Base-by-base conservation (phyloP, 2,113 vertebrate genomes). In the Equus quagga region DNA sequence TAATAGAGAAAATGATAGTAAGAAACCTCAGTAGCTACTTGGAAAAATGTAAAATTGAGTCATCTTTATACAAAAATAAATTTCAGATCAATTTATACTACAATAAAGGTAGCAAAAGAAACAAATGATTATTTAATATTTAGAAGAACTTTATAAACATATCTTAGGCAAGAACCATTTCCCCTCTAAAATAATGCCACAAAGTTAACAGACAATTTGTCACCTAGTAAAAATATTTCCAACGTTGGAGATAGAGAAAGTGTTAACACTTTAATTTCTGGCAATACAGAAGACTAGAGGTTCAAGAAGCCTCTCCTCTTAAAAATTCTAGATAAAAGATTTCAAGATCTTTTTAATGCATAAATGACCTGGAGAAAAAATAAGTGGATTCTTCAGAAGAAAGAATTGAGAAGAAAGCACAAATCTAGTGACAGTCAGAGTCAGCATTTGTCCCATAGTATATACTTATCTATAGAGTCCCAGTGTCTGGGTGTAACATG, bases 321-420 rank as follows among this genome's bases (percentile, higher is more conserved):
- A 89, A n/a, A 84, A 46, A 56, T 54, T 89, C 79, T 90, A 19
- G 14, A 90, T 58, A 67, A 58, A 76, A 82, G 33, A 94, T 81
- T 60, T 62, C 82, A 73, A 82, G 26, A 62, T 44, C 7, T 51
- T 89, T 82, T 81, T 6, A 46, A 89, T 23, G 80, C 41, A 49
- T 73, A 58, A 49, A 21, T n/a, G 56, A 83, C 36, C 49, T 46
- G 41, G 58, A 24, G 33, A 28, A 23, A 58, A 82, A 75, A 31
- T 18, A 31, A 56, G 12, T 21, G 24, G 2, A 51, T 78, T 91
- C 13, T n/a, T 65, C 58, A 19, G 41, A 84, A 84, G 49, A 95
- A 76, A 69, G 49, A 84, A 84, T 24, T 49, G 36, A 84, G 26
- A 44, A 60, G 18, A 44, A 91, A 94, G 54, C 49, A 11, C 31